Evolutionary conservation across 2,113 vertebrate species (phyloP).

Genomic region (Strigops habroptila): DNA sequence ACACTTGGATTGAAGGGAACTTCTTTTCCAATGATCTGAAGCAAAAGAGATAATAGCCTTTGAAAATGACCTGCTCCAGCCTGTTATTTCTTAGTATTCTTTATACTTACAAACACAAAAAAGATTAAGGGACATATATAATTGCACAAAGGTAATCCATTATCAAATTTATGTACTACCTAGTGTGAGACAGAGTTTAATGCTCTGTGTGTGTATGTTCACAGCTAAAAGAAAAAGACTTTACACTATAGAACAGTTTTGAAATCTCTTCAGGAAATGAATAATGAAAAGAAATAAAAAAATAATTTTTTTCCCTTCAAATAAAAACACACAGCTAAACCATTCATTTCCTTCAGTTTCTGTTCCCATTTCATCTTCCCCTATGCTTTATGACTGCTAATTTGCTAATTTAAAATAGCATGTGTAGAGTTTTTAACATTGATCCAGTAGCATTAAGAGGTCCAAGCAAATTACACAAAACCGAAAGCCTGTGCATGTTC

Average conservation of each 20-base stretch:
- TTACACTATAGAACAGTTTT: background rate
- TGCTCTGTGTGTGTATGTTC: background rate
- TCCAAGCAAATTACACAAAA: conserved; percentile 23
- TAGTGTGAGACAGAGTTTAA: background rate
- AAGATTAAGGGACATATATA: background rate
- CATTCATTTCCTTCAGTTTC: conserved; percentile 31
- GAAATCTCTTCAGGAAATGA: conserved; percentile 38
- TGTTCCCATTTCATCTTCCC: conserved; percentile 8
- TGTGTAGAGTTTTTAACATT: conserved; percentile 27
- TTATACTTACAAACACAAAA: background rate
- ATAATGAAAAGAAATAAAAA: conserved; percentile 8
- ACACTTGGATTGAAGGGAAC: conserved; percentile 71
- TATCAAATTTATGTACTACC: background rate
- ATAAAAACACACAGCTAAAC: background rate
- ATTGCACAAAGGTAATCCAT: background rate
- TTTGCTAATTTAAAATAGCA: conserved; percentile 46
- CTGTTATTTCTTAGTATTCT: background rate
- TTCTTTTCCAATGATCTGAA: conserved; percentile 86
- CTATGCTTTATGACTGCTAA: conserved; percentile 3
- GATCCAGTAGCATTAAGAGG: conserved; percentile 23
- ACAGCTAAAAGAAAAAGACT: background rate
- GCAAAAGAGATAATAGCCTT: background rate
- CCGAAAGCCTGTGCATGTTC: conserved; percentile 57
- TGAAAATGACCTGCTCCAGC: background rate
- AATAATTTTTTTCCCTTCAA: background rate